These are phyloP conservation scores for Cyclophora albipunctata DNA, from an alignment of 2,888 invertebrate genomes.

Conservation along the genomic window DNA sequence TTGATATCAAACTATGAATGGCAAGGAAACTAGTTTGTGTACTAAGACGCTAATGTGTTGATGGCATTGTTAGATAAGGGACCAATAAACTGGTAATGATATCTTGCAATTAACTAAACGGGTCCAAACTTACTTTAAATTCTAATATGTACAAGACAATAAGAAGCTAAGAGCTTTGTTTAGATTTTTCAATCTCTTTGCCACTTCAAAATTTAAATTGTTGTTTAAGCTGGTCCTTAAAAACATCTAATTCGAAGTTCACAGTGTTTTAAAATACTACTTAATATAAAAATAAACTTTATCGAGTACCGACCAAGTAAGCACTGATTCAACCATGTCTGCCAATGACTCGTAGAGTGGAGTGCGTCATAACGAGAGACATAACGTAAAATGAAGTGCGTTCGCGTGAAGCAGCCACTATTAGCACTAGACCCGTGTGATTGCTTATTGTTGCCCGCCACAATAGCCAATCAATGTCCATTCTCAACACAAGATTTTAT, in stretches of 20 bases:
- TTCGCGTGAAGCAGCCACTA: conserved; percentile 33
- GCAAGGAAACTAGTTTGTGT: conserved; percentile 19
- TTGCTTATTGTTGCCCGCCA: conserved; percentile 57
- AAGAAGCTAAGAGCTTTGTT: too few relatives aligned
- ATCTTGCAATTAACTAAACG: too few relatives aligned
- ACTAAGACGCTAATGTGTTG: conserved; percentile 16
- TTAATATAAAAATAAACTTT: too few relatives aligned
- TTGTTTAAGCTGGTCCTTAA: too few relatives aligned
- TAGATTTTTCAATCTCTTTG: too few relatives aligned
- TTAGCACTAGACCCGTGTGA: conserved; percentile 48
- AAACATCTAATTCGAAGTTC: too few relatives aligned
- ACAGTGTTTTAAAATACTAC: too few relatives aligned
- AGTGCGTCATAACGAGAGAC: conserved; percentile 31
- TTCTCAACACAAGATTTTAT: conserved; percentile 37
- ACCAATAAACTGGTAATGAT: background rate
- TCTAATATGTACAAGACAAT: too few relatives aligned
- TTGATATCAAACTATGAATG: conserved; percentile 16
- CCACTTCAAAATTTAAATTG: too few relatives aligned
- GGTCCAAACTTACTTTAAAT: too few relatives aligned
- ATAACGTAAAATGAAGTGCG: conserved; percentile 41
- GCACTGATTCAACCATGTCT: conserved; percentile 1
- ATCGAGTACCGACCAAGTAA: too few relatives aligned
- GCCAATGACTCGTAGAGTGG: conserved; percentile 19
- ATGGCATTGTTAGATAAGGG: conserved; percentile 13
- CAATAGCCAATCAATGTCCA: conserved; percentile 61